Evolutionary conservation across 2,113 vertebrate genomes (phyloP).

Genomic region (Leptocoma aspasia): DNA sequence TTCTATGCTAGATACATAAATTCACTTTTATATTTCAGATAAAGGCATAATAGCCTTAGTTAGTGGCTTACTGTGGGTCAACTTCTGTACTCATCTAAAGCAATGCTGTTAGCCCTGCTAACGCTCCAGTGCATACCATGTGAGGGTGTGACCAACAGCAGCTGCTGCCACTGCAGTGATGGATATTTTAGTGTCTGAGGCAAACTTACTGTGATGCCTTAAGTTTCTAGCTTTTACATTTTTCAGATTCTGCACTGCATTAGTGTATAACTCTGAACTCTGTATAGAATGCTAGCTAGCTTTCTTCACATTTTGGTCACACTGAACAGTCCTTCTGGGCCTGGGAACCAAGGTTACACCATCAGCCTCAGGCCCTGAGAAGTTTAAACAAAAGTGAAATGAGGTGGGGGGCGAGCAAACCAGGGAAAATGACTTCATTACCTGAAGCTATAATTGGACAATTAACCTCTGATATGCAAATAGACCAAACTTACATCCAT

Average conservation of each 20-base stretch:
- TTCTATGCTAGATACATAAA: neutral
- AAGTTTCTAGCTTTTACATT: neutral
- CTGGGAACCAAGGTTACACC: neutral
- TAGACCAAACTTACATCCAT: neutral
- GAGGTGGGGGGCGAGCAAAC: rapidly evolving
- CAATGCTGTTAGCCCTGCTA: neutral
- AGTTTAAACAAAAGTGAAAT: neutral
- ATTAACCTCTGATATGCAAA: neutral
- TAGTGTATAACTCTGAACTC: neutral
- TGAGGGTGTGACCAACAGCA: neutral
- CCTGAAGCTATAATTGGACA: neutral
- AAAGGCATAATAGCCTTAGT: neutral
- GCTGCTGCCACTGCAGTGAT: neutral
- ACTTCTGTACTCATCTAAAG: neutral
- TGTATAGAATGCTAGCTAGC: neutral
- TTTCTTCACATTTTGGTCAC: neutral
- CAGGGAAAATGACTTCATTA: neutral
- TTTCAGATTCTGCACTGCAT: neutral
- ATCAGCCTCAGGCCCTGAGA: rapidly evolving
- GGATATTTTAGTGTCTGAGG: neutral
- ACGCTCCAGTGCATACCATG: rapidly evolving
- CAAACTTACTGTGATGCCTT: neutral
- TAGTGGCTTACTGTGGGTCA: neutral
- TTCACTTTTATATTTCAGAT: neutral
- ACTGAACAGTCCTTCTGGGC: neutral